These are phyloP conservation scores for Anneissia japonica DNA, from an alignment of 35 echinoderm and acorn worm species.

Conservation along the genomic window DNA sequence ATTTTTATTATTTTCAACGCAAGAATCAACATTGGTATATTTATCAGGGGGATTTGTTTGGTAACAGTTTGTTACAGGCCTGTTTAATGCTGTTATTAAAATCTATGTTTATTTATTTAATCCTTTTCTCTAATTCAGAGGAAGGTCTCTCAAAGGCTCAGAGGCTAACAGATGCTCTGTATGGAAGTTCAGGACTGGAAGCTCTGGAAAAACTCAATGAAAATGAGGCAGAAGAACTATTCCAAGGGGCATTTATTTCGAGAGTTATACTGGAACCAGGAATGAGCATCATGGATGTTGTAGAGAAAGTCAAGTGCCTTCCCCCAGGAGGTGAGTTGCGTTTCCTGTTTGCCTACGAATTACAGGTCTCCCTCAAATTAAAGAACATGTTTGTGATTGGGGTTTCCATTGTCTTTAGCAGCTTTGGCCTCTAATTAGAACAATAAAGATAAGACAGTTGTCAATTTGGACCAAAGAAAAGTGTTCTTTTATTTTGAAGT, in stretches of 20 bases:
- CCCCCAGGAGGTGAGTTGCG: constrained; percentile 48
- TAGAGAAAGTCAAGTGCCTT: constrained; percentile 52
- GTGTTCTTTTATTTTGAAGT: too few relatives aligned
- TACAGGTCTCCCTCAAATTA: too few relatives aligned
- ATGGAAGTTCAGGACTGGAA: constrained; percentile 25
- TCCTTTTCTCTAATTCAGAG: constrained; percentile 61
- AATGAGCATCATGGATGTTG: constrained; percentile 47
- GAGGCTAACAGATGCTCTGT: constrained; percentile 65
- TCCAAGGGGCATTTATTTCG: constrained; percentile 43
- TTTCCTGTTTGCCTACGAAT: too few relatives aligned
- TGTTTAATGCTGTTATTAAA: background rate
- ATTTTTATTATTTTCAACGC: background rate
- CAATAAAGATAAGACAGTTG: too few relatives aligned
- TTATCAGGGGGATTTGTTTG: background rate
- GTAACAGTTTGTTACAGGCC: background rate
- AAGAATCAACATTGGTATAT: background rate
- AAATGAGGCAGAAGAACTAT: constrained; percentile 42
- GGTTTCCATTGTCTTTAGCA: too few relatives aligned
- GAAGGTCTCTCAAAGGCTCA: constrained; percentile 65
- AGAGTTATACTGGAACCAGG: constrained; percentile 64
- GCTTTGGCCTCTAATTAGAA: too few relatives aligned
- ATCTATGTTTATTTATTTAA: background rate
- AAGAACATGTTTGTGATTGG: too few relatives aligned
- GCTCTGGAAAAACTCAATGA: constrained; percentile 44
- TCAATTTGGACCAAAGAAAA: too few relatives aligned